Evolutionary conservation across 2,888 invertebrate species (phyloP).

Genomic region (Hyalella azteca): DNA sequence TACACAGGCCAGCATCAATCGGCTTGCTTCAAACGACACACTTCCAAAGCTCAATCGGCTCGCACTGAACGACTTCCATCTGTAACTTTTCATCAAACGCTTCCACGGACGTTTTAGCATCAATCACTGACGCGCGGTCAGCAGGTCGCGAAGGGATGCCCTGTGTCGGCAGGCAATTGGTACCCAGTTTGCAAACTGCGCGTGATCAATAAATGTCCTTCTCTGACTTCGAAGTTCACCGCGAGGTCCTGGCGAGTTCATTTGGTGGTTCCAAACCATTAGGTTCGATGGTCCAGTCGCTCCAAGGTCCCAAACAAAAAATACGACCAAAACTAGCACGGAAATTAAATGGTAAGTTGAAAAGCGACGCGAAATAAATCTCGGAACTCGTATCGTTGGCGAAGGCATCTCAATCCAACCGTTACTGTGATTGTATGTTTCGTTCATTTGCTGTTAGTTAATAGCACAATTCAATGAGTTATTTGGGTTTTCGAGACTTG

Average conservation of each 20-base stretch:
- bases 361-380: not conserved
- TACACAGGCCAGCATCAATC: constrained; percentile 22
- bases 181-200: constrained; percentile 33
- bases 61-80: constrained; percentile 27
- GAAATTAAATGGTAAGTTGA: not conserved
- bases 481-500: too few relatives aligned
- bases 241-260: constrained; percentile 19
- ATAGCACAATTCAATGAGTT: too few relatives aligned
- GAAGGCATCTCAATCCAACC: too few relatives aligned
- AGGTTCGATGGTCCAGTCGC: constrained; percentile 23
- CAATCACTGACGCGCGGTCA: constrained; percentile 29
- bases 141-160: constrained; percentile 24
- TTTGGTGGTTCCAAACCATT: constrained; percentile 35
- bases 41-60: constrained; percentile 24
- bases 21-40: constrained; percentile 11
- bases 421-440: too few relatives aligned
- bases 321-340: not conserved
- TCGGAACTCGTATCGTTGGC: too few relatives aligned
- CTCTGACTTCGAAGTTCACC: constrained; percentile 12
- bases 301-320: constrained; percentile 9
- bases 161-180: constrained; percentile 24
- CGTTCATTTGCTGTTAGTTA: too few relatives aligned
- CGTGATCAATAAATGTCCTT: constrained; percentile 26
- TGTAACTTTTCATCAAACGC: constrained; percentile 33
- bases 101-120: constrained; percentile 24